These are phyloP conservation scores for Artibeus lituratus DNA, from an alignment of 2,797 vertebrate species.

Conservation along the genomic window DNA sequence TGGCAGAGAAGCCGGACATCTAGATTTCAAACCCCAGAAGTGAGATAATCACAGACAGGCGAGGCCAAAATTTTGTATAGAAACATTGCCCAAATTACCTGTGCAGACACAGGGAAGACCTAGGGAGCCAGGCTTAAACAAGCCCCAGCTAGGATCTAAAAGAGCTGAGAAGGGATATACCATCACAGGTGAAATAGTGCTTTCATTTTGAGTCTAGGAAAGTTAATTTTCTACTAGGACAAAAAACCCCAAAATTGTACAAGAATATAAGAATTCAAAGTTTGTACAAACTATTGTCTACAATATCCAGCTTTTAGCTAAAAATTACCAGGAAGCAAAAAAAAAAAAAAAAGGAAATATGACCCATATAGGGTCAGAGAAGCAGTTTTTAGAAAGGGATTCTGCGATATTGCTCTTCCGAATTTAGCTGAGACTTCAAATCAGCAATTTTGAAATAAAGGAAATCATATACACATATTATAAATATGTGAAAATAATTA, in stretches of 20 bases:
- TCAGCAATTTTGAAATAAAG: neutral
- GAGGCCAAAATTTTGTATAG: neutral
- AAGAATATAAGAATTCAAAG: neutral
- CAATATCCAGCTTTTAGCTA: neutral
- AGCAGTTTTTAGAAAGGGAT: neutral
- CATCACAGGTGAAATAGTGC: neutral
- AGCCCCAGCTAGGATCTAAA: neutral
- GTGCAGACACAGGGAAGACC: neutral
- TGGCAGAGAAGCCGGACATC: neutral
- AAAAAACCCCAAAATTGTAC: neutral
- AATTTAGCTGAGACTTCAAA: neutral
- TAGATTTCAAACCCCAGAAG: neutral
- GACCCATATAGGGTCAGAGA: too few relatives aligned
- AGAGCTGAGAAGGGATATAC: neutral
- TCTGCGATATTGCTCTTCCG: neutral
- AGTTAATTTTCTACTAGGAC: neutral
- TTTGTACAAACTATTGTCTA: neutral
- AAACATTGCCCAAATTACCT: neutral
- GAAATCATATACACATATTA: neutral
- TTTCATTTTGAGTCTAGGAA: neutral
- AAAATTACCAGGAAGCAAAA: neutral
- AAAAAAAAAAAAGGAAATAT: neutral
- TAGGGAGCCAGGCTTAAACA: neutral
- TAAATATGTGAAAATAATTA: neutral
- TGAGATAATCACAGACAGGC: neutral